phyloP scores from a whole-genome alignment of 2,113 vertebrate genomes.

The Megaceryle torquata region DNA sequence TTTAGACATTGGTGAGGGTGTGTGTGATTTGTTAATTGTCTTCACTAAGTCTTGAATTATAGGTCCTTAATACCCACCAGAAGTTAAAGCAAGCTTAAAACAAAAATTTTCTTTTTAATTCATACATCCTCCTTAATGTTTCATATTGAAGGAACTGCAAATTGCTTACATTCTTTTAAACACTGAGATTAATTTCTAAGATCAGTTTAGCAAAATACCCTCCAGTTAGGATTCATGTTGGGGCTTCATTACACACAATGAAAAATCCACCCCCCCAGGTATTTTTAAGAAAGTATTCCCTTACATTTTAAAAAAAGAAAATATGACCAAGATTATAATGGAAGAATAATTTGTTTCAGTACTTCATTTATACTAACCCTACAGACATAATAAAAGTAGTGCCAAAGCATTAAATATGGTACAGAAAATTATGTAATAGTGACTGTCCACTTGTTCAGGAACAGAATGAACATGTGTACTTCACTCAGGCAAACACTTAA shows the following conservation, averaged over 20 bases:
- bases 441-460: not conserved
- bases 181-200: conserved; percentile 24
- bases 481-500: not conserved
- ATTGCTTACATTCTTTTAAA: conserved; percentile 52
- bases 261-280: conserved; percentile 43
- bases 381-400: conserved; percentile 72
- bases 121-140: conserved; percentile 8
- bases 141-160: conserved; percentile 45
- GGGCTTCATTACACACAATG: conserved; percentile 52
- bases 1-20: conserved; percentile 60
- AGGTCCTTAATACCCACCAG: conserved; percentile 31
- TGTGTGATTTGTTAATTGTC: conserved; percentile 66
- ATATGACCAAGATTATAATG: conserved; percentile 23
- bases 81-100: conserved; percentile 16
- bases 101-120: not conserved
- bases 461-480: not conserved
- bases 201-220: conserved; percentile 13
- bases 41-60: conserved; percentile 47
- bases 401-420: conserved; percentile 57
- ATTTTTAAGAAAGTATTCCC: conserved; percentile 58
- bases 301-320: conserved; percentile 41
- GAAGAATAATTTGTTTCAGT: conserved; percentile 65
- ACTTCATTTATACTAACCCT: conserved; percentile 62
- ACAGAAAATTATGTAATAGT: conserved; percentile 45
- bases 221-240: conserved; percentile 30